Percentiles rank a stretch among this genome's conserved stretches.
These are phyloP conservation scores for Apodemia mormo DNA, from an alignment of 2,888 invertebrate species.

Conservation along the genomic window DNA sequence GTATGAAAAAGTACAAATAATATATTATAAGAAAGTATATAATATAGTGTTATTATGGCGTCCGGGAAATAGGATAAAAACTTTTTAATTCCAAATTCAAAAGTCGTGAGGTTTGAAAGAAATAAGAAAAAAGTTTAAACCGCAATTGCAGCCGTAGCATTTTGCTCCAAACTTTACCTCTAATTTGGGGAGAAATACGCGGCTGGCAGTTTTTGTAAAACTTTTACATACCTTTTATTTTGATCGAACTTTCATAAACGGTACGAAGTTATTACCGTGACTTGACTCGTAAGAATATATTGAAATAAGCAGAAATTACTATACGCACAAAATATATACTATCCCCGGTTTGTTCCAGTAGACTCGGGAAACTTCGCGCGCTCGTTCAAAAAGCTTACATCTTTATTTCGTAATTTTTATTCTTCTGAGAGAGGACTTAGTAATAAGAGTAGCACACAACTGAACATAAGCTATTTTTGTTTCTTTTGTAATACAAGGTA, in stretches of 20 bases:
- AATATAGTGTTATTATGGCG: neutral
- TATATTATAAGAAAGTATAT: no score
- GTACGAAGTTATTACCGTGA: neutral
- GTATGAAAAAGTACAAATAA: no score
- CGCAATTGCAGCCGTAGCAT: neutral
- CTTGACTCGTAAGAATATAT: neutral
- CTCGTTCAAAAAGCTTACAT: no score
- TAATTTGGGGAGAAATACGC: slow-evolving; percentile 15
- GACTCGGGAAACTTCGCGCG: no score
- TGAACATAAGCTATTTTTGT: no score
- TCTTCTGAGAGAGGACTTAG: no score
- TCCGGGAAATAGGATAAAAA: neutral
- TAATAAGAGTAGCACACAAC: no score
- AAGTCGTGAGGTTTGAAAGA: slow-evolving; percentile 1
- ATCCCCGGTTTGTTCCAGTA: no score
- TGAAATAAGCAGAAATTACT: no score
- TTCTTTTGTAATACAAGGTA: no score
- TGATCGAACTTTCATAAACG: neutral
- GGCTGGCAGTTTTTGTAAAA: slow-evolving; percentile 4
- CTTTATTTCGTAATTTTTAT: no score
- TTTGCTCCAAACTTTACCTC: slow-evolving; percentile 9
- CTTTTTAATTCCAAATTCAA: neutral
- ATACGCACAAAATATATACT: no score
- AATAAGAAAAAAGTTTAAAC: slow-evolving; percentile 1
- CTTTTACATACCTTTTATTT: slow-evolving; percentile 7